Evolutionary conservation across 2,797 vertebrate species (phyloP).

Genomic region (Melanotaenia parkinsoni): DNA sequence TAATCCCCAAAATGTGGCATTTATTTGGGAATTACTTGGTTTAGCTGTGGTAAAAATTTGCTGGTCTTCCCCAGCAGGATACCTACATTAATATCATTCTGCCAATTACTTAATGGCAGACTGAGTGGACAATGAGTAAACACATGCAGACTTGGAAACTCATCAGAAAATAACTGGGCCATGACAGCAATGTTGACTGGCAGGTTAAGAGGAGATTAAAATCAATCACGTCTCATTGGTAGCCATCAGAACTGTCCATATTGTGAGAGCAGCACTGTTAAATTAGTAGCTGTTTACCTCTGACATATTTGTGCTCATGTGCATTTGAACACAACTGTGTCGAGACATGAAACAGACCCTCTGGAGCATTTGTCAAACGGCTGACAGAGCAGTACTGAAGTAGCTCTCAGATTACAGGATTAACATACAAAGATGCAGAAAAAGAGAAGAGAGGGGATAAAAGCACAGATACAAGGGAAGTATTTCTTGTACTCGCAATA

Average conservation of each 20-base stretch:
- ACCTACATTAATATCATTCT: slow-evolving; percentile 17
- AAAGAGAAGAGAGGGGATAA: slow-evolving; percentile 30
- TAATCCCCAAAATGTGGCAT: background rate
- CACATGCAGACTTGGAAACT: slow-evolving; percentile 45
- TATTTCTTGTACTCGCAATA: slow-evolving; percentile 35
- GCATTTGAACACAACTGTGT: slow-evolving; percentile 41
- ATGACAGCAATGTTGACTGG: slow-evolving; percentile 55
- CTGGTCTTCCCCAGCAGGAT: slow-evolving; percentile 42
- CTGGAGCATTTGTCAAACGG: slow-evolving; percentile 64
- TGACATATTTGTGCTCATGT: slow-evolving; percentile 15
- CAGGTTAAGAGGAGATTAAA: slow-evolving; percentile 66
- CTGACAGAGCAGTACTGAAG: slow-evolving; percentile 47
- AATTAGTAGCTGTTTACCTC: slow-evolving; percentile 25
- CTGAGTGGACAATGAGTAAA: slow-evolving; percentile 40
- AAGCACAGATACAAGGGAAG: slow-evolving; percentile 51
- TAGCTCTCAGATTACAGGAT: slow-evolving; percentile 75
- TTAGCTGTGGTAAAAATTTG: slow-evolving; percentile 24
- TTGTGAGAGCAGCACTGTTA: slow-evolving; percentile 9
- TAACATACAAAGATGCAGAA: slow-evolving; percentile 58
- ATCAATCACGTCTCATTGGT: slow-evolving; percentile 38
- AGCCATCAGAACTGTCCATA: slow-evolving; percentile 1
- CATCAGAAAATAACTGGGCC: slow-evolving; percentile 54
- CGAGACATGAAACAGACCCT: slow-evolving; percentile 53
- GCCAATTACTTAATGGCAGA: slow-evolving; percentile 47
- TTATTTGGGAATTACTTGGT: background rate